Conservation (phyloP, 2,113 vertebrate genomes). For the Ammodytes dubius region DNA sequence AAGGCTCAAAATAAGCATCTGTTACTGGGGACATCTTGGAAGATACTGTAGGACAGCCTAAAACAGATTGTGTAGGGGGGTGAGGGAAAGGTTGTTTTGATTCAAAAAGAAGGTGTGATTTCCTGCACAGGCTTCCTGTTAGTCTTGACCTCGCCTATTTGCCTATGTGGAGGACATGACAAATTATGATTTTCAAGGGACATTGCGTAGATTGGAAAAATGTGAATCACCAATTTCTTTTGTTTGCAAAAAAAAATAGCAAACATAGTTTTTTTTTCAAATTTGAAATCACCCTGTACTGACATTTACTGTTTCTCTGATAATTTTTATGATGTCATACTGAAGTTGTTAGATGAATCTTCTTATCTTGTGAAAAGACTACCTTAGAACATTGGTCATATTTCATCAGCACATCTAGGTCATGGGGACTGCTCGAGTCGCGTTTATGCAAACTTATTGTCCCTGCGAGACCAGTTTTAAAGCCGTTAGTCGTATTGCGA, state of each 20-base stretch:
- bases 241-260: background rate
- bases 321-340: constrained; percentile 31
- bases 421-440: constrained; percentile 19
- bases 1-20: constrained; percentile 75
- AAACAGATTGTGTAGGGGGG: constrained; percentile 71
- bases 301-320: constrained; percentile 34
- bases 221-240: constrained; percentile 30
- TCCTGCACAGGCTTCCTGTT: constrained; percentile 59
- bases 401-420: constrained; percentile 50
- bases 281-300: background rate
- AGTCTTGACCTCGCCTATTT: constrained; percentile 58
- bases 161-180: constrained; percentile 32
- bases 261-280: background rate
- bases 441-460: constrained; percentile 57
- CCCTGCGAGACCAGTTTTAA: constrained; percentile 59
- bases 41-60: constrained; percentile 50
- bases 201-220: constrained; percentile 33
- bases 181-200: constrained; percentile 50
- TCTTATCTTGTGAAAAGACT: constrained; percentile 19
- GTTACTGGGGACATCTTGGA: constrained; percentile 67
- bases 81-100: constrained; percentile 76
- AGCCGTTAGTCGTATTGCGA: constrained; percentile 54
- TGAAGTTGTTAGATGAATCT: constrained; percentile 15
- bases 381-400: constrained; percentile 44
- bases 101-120: constrained; percentile 66